Percentiles rank a stretch among this genome's conserved stretches.
phyloP scores from a whole-genome alignment of 2,113 vertebrate species.

The Pungitius pungitius region DNA sequence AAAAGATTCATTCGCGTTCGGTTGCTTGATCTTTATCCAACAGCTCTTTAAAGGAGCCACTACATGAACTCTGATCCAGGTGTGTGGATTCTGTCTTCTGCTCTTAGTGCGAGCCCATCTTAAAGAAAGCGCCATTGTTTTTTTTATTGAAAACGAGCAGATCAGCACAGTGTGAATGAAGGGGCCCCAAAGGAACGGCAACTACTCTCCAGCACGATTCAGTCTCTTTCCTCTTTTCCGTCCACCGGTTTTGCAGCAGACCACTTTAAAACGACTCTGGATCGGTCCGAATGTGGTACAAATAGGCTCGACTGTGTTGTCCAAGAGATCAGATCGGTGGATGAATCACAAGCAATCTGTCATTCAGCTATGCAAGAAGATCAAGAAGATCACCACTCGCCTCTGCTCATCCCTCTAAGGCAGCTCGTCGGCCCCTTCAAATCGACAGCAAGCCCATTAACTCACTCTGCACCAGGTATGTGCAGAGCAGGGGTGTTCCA shows the following conservation, averaged over 20 bases:
- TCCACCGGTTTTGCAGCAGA: conserved; percentile 20
- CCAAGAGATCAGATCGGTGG: not conserved
- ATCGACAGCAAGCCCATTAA: conserved; percentile 41
- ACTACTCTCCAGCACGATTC: conserved; percentile 36
- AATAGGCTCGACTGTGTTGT: conserved; percentile 7
- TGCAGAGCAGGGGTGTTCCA: not conserved
- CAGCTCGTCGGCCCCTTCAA: conserved; percentile 39
- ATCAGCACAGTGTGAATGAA: conserved; percentile 26
- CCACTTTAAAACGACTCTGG: conserved; percentile 40
- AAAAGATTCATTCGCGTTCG: too few relatives aligned
- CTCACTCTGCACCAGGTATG: not conserved
- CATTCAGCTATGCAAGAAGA: conserved; percentile 4
- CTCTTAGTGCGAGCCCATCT: conserved; percentile 26
- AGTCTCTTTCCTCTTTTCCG: conserved; percentile 14
- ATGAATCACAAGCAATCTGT: conserved; percentile 26
- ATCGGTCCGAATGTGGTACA: not conserved
- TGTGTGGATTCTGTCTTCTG: conserved; percentile 14
- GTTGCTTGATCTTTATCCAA: conserved; percentile 12
- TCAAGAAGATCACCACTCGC: conserved; percentile 37
- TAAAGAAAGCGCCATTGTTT: conserved; percentile 26
- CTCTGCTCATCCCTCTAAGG: conserved; percentile 47
- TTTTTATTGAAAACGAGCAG: conserved; percentile 36
- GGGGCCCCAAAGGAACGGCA: conserved; percentile 18
- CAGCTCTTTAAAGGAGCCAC: conserved; percentile 24
- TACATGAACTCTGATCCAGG: conserved; percentile 40